phyloP scores from a whole-genome alignment of 2,113 vertebrate species.

The Felis chaus region DNA sequence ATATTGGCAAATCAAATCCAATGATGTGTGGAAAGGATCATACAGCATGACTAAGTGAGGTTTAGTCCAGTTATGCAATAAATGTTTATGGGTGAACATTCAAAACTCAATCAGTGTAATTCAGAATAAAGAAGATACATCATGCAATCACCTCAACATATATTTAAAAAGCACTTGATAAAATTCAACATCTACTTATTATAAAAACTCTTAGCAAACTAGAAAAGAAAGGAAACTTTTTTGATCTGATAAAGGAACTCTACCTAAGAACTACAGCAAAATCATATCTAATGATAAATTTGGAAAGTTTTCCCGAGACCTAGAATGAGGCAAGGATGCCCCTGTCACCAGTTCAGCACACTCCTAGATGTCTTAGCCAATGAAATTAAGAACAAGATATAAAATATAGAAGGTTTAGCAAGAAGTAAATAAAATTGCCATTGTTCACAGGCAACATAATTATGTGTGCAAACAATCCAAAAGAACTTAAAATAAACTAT shows the following conservation, averaged over 20 bases:
- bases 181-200: neutral
- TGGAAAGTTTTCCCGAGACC: neutral
- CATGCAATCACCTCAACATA: neutral
- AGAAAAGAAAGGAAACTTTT: neutral
- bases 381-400: neutral
- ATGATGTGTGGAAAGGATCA: neutral
- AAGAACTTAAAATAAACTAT: slow-evolving; percentile 23
- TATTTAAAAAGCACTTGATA: neutral
- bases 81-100: neutral
- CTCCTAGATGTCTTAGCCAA: neutral
- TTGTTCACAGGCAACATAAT: neutral
- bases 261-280: neutral
- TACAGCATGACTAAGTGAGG: slow-evolving; percentile 3
- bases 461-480: neutral
- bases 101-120: neutral
- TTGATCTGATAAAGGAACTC: neutral
- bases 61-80: neutral
- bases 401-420: neutral
- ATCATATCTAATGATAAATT: neutral
- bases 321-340: neutral
- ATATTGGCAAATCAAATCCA: slow-evolving; percentile 27
- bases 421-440: neutral
- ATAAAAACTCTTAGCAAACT: slow-evolving; percentile 9
- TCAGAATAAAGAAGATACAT: slow-evolving; percentile 11
- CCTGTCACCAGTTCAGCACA: neutral